phyloP scores from a whole-genome alignment of 2,797 vertebrate species.

The Spondyliosoma cantharus region DNA sequence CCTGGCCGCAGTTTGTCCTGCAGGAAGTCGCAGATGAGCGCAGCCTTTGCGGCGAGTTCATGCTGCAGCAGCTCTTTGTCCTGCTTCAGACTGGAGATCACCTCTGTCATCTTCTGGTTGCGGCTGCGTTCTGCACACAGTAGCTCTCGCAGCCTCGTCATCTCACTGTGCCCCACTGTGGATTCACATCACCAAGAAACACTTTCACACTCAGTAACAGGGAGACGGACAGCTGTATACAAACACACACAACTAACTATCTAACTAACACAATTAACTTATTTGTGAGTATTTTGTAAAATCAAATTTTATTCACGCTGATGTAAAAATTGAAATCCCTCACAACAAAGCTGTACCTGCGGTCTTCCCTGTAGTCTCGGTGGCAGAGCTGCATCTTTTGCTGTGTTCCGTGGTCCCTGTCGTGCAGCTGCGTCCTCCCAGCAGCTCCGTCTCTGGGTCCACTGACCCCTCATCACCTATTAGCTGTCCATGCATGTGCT shows the following conservation, averaged over 20 bases:
- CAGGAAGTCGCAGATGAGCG: constrained; percentile 82
- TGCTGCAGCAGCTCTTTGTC: constrained; percentile 81
- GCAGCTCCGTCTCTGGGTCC: constrained; percentile 22
- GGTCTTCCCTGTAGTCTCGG: constrained; percentile 29
- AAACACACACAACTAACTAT: background rate
- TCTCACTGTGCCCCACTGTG: constrained; percentile 59
- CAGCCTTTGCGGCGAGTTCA: constrained; percentile 77
- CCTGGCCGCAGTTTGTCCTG: constrained; percentile 79
- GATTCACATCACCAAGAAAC: background rate
- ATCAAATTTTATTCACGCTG: background rate
- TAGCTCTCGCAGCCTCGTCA: constrained; percentile 71
- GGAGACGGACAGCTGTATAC: background rate
- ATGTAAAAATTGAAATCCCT: background rate
- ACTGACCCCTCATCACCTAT: constrained; percentile 2
- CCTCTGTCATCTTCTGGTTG: constrained; percentile 70
- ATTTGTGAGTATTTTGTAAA: background rate
- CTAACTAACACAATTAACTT: too few species aligned
- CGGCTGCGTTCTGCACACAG: constrained; percentile 72
- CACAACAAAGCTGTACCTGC: constrained; percentile 19
- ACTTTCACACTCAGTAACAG: background rate
- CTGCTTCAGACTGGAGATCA: constrained; percentile 76
- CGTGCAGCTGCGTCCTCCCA: constrained; percentile 27
- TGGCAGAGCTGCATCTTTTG: constrained; percentile 3
- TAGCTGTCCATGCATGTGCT: constrained; percentile 3
- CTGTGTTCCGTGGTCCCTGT: constrained; percentile 19